A percentile compares a stretch with the other conserved stretches of the same genome.
Conservation (phyloP, 2,888 invertebrate genomes). For the Epistrophella euchroma region DNA sequence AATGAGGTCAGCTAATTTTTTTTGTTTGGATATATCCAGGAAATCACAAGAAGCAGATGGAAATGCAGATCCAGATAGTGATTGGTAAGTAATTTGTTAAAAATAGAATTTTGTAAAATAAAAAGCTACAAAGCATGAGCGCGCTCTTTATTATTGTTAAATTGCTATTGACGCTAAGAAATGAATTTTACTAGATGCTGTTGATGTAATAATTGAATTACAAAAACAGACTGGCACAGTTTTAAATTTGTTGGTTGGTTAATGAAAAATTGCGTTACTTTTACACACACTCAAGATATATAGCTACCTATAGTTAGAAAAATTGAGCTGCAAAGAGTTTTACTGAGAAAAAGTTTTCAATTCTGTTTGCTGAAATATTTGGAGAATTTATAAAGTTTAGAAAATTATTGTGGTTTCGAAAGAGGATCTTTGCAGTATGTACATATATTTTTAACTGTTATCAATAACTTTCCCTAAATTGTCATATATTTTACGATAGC, state of each 20-base stretch:
- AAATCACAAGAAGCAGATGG: slow-evolving; percentile 83
- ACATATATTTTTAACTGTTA: no score
- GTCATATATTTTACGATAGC: no score
- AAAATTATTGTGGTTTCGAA: neutral
- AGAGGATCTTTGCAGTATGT: neutral
- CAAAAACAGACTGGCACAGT: slow-evolving; percentile 51
- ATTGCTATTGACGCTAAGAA: slow-evolving; percentile 64
- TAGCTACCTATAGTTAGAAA: neutral
- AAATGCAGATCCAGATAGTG: slow-evolving; percentile 83
- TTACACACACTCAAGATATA: slow-evolving; percentile 2
- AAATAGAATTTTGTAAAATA: slow-evolving; percentile 39
- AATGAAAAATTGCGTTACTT: slow-evolving; percentile 29
- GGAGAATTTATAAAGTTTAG: neutral
- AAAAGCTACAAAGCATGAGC: slow-evolving; percentile 58
- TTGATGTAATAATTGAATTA: slow-evolving; percentile 14
- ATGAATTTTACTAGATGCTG: slow-evolving; percentile 31
- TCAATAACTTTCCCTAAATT: no score
- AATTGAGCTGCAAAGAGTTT: neutral
- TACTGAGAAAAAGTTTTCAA: neutral
- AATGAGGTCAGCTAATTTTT: slow-evolving; percentile 77
- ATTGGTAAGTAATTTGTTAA: slow-evolving; percentile 80
- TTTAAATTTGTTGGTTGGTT: slow-evolving; percentile 28
- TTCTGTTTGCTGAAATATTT: neutral
- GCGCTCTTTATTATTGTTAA: slow-evolving; percentile 63
- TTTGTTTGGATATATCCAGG: slow-evolving; percentile 80